Percentiles rank a stretch among this genome's conserved stretches.
Conservation (phyloP, 1,140 invertebrate species). For the Ostrea denselamellosa region DNA sequence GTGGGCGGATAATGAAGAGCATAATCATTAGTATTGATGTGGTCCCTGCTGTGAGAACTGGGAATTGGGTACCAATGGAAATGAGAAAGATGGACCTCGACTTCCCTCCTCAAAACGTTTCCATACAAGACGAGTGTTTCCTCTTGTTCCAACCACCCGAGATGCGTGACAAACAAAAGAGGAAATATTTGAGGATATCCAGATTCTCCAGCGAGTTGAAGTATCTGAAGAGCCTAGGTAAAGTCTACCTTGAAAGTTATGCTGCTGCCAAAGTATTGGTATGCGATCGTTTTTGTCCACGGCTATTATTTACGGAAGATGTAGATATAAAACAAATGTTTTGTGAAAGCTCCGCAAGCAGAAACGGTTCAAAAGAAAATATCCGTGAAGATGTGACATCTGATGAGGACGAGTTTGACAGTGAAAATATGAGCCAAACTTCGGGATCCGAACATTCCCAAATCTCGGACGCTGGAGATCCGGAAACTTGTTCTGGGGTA, state of each 20-base stretch:
- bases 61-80: constrained; percentile 27
- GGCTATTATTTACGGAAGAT: constrained; percentile 39
- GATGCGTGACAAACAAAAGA: background rate
- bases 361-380: background rate
- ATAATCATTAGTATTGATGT: constrained; percentile 44
- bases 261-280: constrained; percentile 41
- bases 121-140: background rate
- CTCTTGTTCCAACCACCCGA: constrained; percentile 44
- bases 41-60: constrained; percentile 37
- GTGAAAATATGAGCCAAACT: background rate
- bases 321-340: background rate
- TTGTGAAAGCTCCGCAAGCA: background rate
- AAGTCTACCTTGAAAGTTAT: constrained; percentile 38
- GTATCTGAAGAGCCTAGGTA: background rate
- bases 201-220: constrained; percentile 33
- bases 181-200: constrained; percentile 35
- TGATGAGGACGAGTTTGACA: no score
- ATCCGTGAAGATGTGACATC: background rate
- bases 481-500: background rate
- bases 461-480: background rate
- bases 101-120: background rate
- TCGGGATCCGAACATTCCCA: background rate
- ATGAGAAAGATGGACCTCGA: background rate
- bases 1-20: constrained; percentile 26
- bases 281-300: constrained; percentile 40